Conservation (phyloP, 2,797 vertebrate species). For the Channa striata region DNA sequence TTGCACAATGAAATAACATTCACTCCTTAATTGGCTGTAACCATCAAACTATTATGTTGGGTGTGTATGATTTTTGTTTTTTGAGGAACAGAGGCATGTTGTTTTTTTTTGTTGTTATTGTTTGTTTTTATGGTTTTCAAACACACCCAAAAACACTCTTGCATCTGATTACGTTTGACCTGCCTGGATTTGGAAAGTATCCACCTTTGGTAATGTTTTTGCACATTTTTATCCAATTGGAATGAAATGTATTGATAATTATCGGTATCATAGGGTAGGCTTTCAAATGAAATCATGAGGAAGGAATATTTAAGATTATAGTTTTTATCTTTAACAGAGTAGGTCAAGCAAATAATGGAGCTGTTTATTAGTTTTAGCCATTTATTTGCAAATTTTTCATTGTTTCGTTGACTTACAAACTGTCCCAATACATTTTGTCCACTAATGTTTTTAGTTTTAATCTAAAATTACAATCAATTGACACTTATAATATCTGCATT, state of each 20-base stretch:
- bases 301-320: slow-evolving; percentile 10
- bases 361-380: neutral
- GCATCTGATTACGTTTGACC: slow-evolving; percentile 11
- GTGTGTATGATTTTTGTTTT: slow-evolving; percentile 9
- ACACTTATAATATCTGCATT: neutral
- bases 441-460: neutral
- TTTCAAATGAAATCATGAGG: slow-evolving; percentile 10
- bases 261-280: neutral
- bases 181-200: slow-evolving; percentile 11
- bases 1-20: slow-evolving; percentile 4
- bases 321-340: neutral
- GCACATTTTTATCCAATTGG: neutral
- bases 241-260: neutral
- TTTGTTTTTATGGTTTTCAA: neutral
- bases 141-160: slow-evolving; percentile 7
- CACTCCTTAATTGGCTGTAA: neutral
- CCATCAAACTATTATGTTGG: neutral
- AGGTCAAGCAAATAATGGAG: neutral
- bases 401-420: slow-evolving; percentile 15
- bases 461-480: slow-evolving; percentile 27
- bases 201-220: slow-evolving; percentile 1
- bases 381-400: neutral
- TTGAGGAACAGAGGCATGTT: neutral
- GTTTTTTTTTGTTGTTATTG: too few relatives aligned
- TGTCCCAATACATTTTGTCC: neutral